Conservation (phyloP, 2,113 vertebrate species). For the Psettodes erumei region DNA sequence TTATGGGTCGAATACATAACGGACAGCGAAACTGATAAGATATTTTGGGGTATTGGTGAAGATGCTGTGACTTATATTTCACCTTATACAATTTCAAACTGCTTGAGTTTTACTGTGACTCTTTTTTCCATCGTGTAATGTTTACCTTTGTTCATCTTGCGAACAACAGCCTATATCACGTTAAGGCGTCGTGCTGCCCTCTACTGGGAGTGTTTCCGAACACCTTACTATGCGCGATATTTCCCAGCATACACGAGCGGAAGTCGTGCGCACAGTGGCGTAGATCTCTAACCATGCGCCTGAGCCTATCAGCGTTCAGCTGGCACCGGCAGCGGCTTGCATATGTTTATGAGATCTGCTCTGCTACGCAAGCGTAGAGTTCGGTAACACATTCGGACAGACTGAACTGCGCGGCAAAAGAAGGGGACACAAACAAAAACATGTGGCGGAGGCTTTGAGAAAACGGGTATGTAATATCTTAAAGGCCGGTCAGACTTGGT, state of each 20-base stretch:
- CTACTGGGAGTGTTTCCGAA: slow-evolving; percentile 22
- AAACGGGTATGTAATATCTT: slow-evolving; percentile 65
- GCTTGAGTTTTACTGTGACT: neutral
- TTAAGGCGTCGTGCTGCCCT: slow-evolving; percentile 29
- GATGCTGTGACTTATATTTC: neutral
- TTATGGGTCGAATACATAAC: neutral
- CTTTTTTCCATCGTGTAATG: slow-evolving; percentile 61
- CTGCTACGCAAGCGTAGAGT: neutral
- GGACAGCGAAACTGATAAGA: neutral
- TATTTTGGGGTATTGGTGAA: neutral
- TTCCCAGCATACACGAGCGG: slow-evolving; percentile 47
- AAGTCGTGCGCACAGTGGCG: neutral
- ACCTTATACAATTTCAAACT: neutral
- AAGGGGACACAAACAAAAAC: slow-evolving; percentile 85
- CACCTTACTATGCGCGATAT: slow-evolving; percentile 30
- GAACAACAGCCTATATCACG: neutral
- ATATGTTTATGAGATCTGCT: slow-evolving; percentile 38
- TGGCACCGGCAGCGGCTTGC: fast-evolving
- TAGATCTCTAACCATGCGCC: slow-evolving; percentile 15
- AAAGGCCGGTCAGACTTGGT: neutral
- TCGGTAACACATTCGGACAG: slow-evolving; percentile 29
- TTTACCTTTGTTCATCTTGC: slow-evolving; percentile 53
- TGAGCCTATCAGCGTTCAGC: neutral
- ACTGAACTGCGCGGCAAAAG: slow-evolving; percentile 85
- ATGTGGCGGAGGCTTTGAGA: slow-evolving; percentile 80